These are phyloP conservation scores for Amblyjoppa fuscipennis DNA, from an alignment of 2,888 invertebrate species.

Conservation along the genomic window DNA sequence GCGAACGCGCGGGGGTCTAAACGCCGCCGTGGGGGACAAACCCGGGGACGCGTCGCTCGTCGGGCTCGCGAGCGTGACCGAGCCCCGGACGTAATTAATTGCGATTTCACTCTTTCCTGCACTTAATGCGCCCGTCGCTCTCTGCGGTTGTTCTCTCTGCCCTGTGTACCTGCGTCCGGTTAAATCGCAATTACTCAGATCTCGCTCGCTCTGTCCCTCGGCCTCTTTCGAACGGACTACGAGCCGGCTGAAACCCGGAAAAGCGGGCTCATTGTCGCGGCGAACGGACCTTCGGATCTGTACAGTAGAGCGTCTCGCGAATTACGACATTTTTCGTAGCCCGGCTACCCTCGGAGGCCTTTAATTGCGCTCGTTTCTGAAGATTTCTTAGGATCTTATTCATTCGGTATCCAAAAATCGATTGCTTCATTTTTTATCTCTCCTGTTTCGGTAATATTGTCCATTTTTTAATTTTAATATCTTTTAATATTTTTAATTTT, in stretches of 20 bases:
- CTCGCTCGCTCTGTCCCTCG: constrained; percentile 12
- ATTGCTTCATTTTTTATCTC: neutral
- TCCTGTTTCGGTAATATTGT: no score
- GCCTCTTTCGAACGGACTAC: constrained; percentile 13
- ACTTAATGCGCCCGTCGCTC: constrained; percentile 78
- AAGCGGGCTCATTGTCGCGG: constrained; percentile 42
- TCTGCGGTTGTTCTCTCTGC: constrained; percentile 76
- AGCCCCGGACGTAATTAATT: constrained; percentile 80
- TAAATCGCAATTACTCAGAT: constrained; percentile 81
- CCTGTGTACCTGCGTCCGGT: constrained; percentile 73
- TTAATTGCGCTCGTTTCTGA: neutral
- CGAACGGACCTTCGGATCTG: constrained; percentile 3
- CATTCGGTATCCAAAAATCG: neutral
- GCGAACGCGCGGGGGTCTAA: constrained; percentile 10
- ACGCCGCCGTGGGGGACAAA: constrained; percentile 28
- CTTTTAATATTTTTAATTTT: no score
- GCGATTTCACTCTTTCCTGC: constrained; percentile 82
- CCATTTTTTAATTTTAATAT: no score
- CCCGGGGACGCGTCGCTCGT: constrained; percentile 28
- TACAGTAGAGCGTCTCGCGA: neutral
- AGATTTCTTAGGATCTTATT: neutral
- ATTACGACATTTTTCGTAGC: neutral
- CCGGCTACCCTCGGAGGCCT: neutral
- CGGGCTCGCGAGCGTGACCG: constrained; percentile 37
- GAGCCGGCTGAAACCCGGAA: constrained; percentile 45